A percentile compares a stretch with the other conserved stretches of the same genome.
phyloP scores from a whole-genome alignment of 2,888 invertebrate species.

The Pachliopta kotzebuea region DNA sequence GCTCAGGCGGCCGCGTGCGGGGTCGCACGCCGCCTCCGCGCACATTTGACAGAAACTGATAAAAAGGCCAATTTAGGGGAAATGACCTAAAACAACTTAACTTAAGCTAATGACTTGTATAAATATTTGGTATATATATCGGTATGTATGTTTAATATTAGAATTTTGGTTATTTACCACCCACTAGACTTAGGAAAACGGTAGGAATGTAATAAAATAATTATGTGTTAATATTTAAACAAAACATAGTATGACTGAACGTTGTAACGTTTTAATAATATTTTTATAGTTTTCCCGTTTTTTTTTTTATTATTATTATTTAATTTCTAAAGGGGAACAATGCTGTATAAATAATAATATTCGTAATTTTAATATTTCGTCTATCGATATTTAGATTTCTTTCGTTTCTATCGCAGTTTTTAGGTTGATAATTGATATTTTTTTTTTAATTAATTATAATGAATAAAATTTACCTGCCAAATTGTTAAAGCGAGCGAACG shows the following conservation, averaged over 20 bases:
- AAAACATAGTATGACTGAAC: conserved; percentile 77
- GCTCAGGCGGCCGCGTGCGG: conserved; percentile 36
- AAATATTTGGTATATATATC: conserved; percentile 80
- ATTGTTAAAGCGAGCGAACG: conserved; percentile 71
- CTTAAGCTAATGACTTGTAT: conserved; percentile 80
- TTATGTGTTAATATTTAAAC: conserved; percentile 77
- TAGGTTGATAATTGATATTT: conserved; percentile 72
- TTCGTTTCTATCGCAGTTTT: conserved; percentile 76
- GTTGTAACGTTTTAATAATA: conserved; percentile 64
- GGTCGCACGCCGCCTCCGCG: conserved; percentile 43
- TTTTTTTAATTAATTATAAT: conserved; percentile 62
- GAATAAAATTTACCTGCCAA: conserved; percentile 76
- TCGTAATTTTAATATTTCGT: conserved; percentile 78
- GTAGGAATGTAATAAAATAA: conserved; percentile 76
- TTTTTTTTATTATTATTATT: conserved; percentile 37
- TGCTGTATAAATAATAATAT: conserved; percentile 69
- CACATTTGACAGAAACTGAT: conserved; percentile 73
- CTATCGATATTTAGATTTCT: conserved; percentile 64
- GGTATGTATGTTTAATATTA: conserved; percentile 80
- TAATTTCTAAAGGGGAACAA: conserved; percentile 54
- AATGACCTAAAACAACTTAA: conserved; percentile 78
- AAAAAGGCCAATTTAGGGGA: conserved; percentile 77
- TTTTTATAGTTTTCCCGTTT: conserved; percentile 55
- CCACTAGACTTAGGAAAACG: conserved; percentile 77
- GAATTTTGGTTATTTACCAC: conserved; percentile 80